Evolutionary conservation across 2,113 vertebrate genomes (phyloP).

Genomic region (Rhodinocichla rosea): DNA sequence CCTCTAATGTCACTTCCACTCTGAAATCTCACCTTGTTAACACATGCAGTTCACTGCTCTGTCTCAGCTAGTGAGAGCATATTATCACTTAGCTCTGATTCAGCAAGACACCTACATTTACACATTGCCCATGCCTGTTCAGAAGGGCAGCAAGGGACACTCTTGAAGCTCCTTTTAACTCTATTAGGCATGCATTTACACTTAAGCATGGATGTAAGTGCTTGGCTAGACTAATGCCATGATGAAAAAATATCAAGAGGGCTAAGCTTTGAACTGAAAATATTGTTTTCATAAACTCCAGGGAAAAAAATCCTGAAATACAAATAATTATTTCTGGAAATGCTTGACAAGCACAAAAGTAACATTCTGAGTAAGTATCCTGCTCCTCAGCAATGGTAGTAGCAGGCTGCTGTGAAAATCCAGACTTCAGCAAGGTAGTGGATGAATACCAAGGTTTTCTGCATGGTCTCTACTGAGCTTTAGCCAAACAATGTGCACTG

Average conservation of each 20-base stretch:
- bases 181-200: not conserved
- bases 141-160: not conserved
- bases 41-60: slow-evolving; percentile 7
- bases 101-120: slow-evolving; percentile 48
- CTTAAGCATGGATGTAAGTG: not conserved
- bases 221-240: not conserved
- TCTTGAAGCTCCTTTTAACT: slow-evolving; percentile 6
- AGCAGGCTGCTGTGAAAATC: not conserved
- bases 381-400: not conserved
- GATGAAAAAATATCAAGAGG: not conserved
- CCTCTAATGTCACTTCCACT: slow-evolving; percentile 12
- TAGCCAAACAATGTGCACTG: not conserved
- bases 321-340: not conserved
- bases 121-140: not conserved
- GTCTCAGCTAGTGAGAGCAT: not conserved
- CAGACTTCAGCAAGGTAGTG: not conserved
- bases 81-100: slow-evolving; percentile 46
- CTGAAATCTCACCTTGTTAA: slow-evolving; percentile 42
- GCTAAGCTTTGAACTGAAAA: not conserved
- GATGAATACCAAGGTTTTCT: not conserved
- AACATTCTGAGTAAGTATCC: not conserved
- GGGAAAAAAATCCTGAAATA: not conserved
- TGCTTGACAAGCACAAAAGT: not conserved
- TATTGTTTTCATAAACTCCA: not conserved
- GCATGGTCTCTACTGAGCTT: not conserved